Conservation (phyloP, 1,140 invertebrate genomes). For the Lepidurus apus region DNA sequence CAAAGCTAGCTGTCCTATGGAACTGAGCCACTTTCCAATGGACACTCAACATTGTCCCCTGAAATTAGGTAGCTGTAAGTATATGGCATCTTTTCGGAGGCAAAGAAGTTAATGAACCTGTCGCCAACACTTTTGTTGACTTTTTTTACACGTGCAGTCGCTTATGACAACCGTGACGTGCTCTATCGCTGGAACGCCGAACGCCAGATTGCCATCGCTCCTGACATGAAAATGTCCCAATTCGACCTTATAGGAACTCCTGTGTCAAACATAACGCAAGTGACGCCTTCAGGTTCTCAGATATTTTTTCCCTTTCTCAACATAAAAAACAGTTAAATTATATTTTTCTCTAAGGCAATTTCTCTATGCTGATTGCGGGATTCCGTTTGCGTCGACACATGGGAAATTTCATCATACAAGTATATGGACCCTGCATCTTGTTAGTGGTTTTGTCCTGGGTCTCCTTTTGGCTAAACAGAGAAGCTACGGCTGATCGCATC, state of each 20-base stretch:
- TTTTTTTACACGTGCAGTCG: constrained; percentile 58
- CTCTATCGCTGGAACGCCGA: constrained; percentile 84
- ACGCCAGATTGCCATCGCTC: constrained; percentile 73
- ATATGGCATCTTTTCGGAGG: constrained; percentile 34
- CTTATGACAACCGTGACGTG: constrained; percentile 80
- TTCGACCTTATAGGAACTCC: constrained; percentile 84
- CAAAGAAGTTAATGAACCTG: constrained; percentile 11
- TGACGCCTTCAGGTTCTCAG: constrained; percentile 15
- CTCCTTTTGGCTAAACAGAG: constrained; percentile 93
- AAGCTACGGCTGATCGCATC: constrained; percentile 83
- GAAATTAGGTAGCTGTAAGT: constrained; percentile 90
- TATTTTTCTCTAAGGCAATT: constrained; percentile 52
- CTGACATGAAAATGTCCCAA: constrained; percentile 84
- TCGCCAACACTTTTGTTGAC: constrained; percentile 15
- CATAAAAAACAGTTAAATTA: too few species aligned
- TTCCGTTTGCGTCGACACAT: constrained; percentile 86
- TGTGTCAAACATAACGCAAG: constrained; percentile 40
- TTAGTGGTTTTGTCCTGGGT: constrained; percentile 94
- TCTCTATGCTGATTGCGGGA: constrained; percentile 71
- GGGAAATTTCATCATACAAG: constrained; percentile 88
- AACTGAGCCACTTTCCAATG: constrained; percentile 93
- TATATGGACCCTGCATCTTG: constrained; percentile 88
- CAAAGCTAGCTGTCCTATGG: constrained; percentile 95
- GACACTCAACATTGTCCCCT: constrained; percentile 88
- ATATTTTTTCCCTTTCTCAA: background rate